These are phyloP conservation scores for Vanessa atalanta DNA, from an alignment of 1,140 invertebrate species.

Conservation along the genomic window DNA sequence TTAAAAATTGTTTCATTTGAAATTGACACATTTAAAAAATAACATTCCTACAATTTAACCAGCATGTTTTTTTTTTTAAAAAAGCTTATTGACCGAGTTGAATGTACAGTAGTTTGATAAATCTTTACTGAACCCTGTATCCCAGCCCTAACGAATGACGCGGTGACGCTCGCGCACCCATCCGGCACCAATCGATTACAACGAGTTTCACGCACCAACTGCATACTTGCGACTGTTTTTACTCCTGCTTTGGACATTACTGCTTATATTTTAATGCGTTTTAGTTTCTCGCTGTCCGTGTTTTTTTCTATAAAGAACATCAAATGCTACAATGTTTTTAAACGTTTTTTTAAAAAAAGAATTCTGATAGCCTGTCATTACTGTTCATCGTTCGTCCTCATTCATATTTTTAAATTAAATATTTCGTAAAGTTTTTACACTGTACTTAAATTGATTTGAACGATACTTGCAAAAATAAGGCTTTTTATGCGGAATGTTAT, in stretches of 20 bases:
- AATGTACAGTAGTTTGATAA: neutral
- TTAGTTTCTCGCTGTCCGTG: neutral
- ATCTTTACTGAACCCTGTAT: neutral
- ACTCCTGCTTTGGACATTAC: slow-evolving; percentile 18
- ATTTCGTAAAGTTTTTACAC: too few species aligned
- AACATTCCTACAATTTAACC: too few species aligned
- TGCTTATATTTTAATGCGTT: slow-evolving; percentile 7
- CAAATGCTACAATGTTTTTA: neutral
- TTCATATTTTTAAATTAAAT: too few species aligned
- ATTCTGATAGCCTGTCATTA: neutral
- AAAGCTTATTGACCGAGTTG: too few species aligned
- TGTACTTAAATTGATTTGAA: too few species aligned
- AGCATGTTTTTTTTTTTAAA: too few species aligned
- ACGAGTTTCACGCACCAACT: slow-evolving; percentile 53
- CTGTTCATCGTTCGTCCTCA: too few species aligned
- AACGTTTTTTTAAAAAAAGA: too few species aligned
- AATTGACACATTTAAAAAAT: too few species aligned
- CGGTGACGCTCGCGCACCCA: slow-evolving; percentile 55
- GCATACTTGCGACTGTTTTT: slow-evolving; percentile 57
- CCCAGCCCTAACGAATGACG: slow-evolving; percentile 33
- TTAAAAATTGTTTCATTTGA: too few species aligned
- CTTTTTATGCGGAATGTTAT: too few species aligned
- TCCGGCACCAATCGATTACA: slow-evolving; percentile 65
- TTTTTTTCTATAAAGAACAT: neutral
- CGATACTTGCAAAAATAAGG: too few species aligned